Evolutionary conservation across 2,113 vertebrate species (phyloP).

Genomic region (Aspiorhynchus laticeps): DNA sequence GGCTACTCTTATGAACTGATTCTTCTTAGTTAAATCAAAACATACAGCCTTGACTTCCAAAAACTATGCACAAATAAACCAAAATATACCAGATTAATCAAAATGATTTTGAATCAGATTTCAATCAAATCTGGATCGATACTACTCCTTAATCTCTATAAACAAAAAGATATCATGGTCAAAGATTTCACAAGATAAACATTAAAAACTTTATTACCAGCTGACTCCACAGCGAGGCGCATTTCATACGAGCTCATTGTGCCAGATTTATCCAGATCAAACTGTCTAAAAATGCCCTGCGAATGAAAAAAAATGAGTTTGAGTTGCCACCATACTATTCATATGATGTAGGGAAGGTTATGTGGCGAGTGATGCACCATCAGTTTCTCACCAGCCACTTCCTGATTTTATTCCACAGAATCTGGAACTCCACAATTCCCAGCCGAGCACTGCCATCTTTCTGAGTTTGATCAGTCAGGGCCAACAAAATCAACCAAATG

Average conservation of each 20-base stretch:
- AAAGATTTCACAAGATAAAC: background rate
- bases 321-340: background rate
- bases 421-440: conserved; percentile 85
- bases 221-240: conserved; percentile 87
- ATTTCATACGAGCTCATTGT: conserved; percentile 91
- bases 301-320: background rate
- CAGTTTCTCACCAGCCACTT: conserved; percentile 85
- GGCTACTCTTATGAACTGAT: background rate
- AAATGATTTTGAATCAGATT: background rate
- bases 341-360: background rate
- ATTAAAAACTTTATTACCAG: conserved; percentile 70
- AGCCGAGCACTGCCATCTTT: conserved; percentile 88
- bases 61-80: background rate
- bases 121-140: background rate
- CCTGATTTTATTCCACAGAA: conserved; percentile 92
- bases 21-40: background rate
- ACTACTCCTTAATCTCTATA: background rate
- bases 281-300: conserved; percentile 85
- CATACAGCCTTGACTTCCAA: background rate
- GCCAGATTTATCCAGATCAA: conserved; percentile 87
- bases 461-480: conserved; percentile 78
- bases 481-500: background rate
- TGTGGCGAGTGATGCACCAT: background rate
- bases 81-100: too few relatives aligned
- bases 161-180: background rate